Evolutionary conservation across 2,888 invertebrate genomes (phyloP).

Genomic region (Melanophora roralis): DNA sequence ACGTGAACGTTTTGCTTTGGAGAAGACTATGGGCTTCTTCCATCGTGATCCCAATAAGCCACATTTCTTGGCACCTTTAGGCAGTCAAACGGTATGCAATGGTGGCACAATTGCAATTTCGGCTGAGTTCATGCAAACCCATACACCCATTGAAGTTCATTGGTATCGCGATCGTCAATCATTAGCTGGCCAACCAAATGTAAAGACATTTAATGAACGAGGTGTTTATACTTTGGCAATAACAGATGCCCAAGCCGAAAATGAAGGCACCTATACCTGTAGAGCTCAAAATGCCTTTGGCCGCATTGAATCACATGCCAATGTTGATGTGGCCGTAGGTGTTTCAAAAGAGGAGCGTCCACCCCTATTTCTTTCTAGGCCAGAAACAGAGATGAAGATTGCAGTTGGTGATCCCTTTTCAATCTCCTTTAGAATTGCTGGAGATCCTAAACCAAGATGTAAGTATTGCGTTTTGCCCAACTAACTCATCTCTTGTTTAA

Average conservation of each 20-base stretch:
- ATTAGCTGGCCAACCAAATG: conserved; percentile 81
- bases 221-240: conserved; percentile 86
- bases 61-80: conserved; percentile 83
- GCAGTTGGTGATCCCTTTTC: conserved; percentile 89
- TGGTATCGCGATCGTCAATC: conserved; percentile 85
- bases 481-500: too few species aligned
- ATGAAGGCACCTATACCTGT: conserved; percentile 87
- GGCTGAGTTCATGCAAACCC: conserved; percentile 83
- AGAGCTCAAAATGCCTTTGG: conserved; percentile 86
- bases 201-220: conserved; percentile 82
- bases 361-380: conserved; percentile 87
- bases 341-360: conserved; percentile 81
- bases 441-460: conserved; percentile 92
- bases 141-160: conserved; percentile 84
- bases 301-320: conserved; percentile 84
- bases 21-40: conserved; percentile 77
- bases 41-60: conserved; percentile 81
- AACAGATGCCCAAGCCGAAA: conserved; percentile 84
- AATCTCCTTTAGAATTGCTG: conserved; percentile 88
- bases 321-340: conserved; percentile 82
- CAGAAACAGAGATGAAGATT: conserved; percentile 86
- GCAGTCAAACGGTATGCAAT: conserved; percentile 84
- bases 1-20: conserved; percentile 76
- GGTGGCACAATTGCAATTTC: conserved; percentile 90
- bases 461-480: conserved; percentile 63